Percentiles rank a stretch among this genome's conserved stretches.
phyloP scores from a whole-genome alignment of 2,113 vertebrate species.

The Mastomys natalensis region DNA sequence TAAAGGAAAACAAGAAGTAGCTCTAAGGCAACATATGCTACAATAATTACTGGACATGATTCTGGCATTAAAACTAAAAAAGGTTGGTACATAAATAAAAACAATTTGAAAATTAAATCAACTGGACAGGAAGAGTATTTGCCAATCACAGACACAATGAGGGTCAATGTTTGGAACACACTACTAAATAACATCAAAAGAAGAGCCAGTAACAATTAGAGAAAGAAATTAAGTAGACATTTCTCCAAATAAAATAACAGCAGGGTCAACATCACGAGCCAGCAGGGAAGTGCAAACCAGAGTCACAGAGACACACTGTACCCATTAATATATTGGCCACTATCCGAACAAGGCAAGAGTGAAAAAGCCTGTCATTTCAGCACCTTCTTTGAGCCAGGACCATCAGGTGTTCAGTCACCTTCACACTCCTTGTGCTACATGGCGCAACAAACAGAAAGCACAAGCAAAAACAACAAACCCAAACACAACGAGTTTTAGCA shows the following conservation, averaged over 20 bases:
- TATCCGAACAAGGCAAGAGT: not conserved
- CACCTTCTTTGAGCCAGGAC: not conserved
- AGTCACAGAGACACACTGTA: not conserved
- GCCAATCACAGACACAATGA: not conserved
- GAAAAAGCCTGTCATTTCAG: not conserved
- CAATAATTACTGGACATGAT: not conserved
- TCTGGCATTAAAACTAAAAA: not conserved
- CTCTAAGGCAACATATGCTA: not conserved
- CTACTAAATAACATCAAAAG: not conserved
- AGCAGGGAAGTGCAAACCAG: not conserved
- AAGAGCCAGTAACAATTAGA: not conserved
- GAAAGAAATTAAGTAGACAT: not conserved
- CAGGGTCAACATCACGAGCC: not conserved
- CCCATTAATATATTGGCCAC: not conserved
- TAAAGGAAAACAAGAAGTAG: not conserved
- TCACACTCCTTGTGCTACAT: not conserved
- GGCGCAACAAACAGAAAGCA: not conserved
- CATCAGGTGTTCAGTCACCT: not conserved
- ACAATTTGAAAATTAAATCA: not conserved
- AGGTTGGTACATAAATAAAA: not conserved
- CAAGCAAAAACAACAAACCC: not conserved
- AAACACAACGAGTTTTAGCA: not conserved
- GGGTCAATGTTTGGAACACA: not conserved
- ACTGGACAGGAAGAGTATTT: not conserved
- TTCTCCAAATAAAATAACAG: not conserved